Base-by-base conservation (phyloP, 2,797 vertebrate genomes). In the Smutsia gigantea region DNA sequence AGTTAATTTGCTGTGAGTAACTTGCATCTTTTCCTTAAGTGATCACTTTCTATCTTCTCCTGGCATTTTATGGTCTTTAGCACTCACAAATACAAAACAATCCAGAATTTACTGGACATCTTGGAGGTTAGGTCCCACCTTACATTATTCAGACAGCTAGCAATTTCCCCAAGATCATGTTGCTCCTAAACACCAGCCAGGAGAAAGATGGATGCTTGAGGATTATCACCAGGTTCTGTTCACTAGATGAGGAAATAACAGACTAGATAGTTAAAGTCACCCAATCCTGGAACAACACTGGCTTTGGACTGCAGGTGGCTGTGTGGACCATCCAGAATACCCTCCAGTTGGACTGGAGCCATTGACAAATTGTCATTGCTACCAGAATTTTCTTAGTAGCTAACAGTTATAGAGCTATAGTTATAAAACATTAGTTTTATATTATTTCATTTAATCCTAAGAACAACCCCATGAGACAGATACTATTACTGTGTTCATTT, bases 391-490 rank as follows among this genome's bases (percentile, higher is more conserved):
- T 90, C 66, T 69, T n/a, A 71, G 59, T 37, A 57, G 49, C 63
- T 82, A 77, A 59, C 4, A 72, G 15, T 68, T 89, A 81, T 3
- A 59, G 29, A 94, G 25, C n/a, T 77, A 37, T 39, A 39, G 39
- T 39, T 39, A 39, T 39, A 39, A 39, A 39, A 39, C 39, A 39
- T 39, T 39, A 39, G 55, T 42, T 81, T 31, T 14, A 3, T 71
- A 42, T 72, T 85, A 59, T 90, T 57, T 90, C 59, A 72, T 57
- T 78, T 93, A 89, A 23, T 74, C 66, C 29, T 94, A 21, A 91
- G 89, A 95, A 23, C 7, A 85, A 89, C 25, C 15, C 5, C 42
- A 74, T 42, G 37, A 74, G 14, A 77, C 37, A 66, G 6, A 7
- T 61, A 29, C 39, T 84, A 55, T 7, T 55, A 12, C 57, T 88